These are phyloP conservation scores for Smithornis capensis DNA, from an alignment of 2,113 vertebrate genomes.

Conservation along the genomic window DNA sequence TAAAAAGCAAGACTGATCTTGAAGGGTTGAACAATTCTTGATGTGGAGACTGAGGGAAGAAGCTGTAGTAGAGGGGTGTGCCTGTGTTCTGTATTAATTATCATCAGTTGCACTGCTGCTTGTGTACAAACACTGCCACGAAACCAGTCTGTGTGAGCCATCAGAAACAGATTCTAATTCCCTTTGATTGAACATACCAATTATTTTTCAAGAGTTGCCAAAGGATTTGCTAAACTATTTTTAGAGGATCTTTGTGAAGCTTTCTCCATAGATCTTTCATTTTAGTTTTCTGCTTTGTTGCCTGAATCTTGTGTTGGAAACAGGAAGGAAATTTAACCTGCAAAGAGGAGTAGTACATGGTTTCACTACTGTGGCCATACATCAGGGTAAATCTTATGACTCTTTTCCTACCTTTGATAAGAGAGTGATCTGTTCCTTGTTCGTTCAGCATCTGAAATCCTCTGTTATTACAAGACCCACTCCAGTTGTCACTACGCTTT, in stretches of 20 bases:
- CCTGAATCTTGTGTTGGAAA: neutral
- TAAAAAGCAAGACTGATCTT: neutral
- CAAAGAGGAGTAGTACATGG: neutral
- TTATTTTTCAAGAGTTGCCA: neutral
- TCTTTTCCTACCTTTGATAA: neutral
- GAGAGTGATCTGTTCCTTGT: neutral
- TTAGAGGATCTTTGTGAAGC: neutral
- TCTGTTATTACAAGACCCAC: neutral
- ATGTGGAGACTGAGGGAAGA: neutral
- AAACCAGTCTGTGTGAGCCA: neutral
- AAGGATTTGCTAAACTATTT: neutral
- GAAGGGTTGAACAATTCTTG: neutral
- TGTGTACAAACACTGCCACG: neutral
- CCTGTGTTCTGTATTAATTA: neutral
- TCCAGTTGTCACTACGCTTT: neutral
- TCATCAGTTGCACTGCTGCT: neutral
- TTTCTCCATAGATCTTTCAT: neutral
- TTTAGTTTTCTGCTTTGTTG: neutral
- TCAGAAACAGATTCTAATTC: neutral
- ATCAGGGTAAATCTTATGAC: fast-evolving
- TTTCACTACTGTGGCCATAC: neutral
- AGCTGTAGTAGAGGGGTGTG: neutral
- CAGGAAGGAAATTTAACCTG: neutral
- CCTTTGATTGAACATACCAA: neutral
- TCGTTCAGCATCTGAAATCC: neutral